Conservation (phyloP, 2,113 vertebrate genomes). For the Perca schrenkii region DNA sequence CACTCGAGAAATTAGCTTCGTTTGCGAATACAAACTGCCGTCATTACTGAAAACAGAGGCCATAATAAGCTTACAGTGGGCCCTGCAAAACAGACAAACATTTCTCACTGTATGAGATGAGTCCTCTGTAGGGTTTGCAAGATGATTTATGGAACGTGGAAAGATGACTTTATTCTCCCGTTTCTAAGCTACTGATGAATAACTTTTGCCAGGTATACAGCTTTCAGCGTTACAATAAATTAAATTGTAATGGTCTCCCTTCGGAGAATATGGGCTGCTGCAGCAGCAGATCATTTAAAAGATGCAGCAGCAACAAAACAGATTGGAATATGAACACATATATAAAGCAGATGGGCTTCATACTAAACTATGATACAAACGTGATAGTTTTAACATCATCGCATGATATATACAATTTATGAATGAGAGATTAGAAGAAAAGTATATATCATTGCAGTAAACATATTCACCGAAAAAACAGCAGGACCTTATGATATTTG, state of each 20-base stretch:
- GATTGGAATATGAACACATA: neutral
- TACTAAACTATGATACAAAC: neutral
- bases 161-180: neutral
- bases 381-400: neutral
- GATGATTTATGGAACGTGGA: constrained; percentile 17
- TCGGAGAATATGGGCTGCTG: neutral
- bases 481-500: neutral
- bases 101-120: neutral
- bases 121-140: neutral
- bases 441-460: neutral
- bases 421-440: neutral
- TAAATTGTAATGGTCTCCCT: neutral
- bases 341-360: neutral
- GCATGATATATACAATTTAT: no score
- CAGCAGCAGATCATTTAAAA: neutral
- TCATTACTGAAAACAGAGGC: constrained; percentile 12
- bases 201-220: neutral
- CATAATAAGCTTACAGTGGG: neutral
- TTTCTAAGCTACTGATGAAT: neutral
- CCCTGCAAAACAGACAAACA: neutral
- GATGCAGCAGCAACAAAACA: neutral
- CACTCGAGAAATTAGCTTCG: constrained; percentile 14
- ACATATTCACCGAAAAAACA: neutral
- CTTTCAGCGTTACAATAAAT: neutral
- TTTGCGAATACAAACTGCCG: constrained; percentile 14